Conservation (phyloP, 2,113 vertebrate genomes). For the Cacatua alba region DNA sequence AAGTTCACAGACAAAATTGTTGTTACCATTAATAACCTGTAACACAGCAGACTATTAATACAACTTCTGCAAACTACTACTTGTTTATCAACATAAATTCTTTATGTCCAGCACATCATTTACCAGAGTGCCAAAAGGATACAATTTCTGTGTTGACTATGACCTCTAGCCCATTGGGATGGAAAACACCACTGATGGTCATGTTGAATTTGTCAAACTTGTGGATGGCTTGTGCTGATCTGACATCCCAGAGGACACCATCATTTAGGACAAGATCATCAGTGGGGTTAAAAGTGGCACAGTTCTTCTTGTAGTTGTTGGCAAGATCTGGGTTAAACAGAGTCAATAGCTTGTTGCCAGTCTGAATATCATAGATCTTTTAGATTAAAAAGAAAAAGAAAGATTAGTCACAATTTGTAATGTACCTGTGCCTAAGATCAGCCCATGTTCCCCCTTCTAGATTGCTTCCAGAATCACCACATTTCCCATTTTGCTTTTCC, state of each 20-base stretch:
- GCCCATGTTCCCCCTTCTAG: neutral
- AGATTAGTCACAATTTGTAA: conserved; percentile 68
- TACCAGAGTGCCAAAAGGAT: conserved; percentile 79
- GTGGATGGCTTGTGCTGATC: conserved; percentile 95
- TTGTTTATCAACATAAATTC: neutral
- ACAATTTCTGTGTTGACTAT: conserved; percentile 99
- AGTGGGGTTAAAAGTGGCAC: conserved; percentile 97
- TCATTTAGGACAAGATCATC: conserved; percentile 99
- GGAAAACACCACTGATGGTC: conserved; percentile 99
- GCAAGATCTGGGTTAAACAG: conserved; percentile 98
- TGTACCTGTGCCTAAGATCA: neutral
- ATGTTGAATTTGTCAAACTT: conserved; percentile 99
- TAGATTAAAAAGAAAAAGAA: conserved; percentile 65
- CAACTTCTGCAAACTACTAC: neutral
- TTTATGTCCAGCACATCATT: neutral
- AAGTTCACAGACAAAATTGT: neutral
- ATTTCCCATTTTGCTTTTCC: neutral
- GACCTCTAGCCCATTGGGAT: conserved; percentile 95
- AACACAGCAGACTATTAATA: neutral
- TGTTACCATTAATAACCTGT: neutral
- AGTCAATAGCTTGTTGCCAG: conserved; percentile 95
- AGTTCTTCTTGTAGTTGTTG: conserved; percentile 99
- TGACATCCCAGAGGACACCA: conserved; percentile 97
- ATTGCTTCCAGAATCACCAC: neutral
- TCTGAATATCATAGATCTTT: conserved; percentile 99